A percentile compares a stretch with the other conserved stretches of the same genome.
Conservation (phyloP, 1,140 invertebrate genomes). For the Eurosta solidaginis region DNA sequence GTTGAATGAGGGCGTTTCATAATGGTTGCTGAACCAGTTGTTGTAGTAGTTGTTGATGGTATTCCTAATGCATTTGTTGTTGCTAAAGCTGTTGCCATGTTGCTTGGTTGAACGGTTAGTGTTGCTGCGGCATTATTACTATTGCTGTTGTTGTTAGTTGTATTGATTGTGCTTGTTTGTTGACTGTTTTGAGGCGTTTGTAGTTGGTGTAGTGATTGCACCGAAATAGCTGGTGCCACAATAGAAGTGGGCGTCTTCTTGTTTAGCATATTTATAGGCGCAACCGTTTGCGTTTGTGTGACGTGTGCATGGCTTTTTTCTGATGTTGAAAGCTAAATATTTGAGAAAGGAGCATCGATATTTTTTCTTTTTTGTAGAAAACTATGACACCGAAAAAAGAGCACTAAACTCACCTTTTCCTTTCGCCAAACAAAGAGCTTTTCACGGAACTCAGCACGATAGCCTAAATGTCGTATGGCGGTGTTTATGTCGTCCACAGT, state of each 20-base stretch:
- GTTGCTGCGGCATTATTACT: conserved; percentile 3
- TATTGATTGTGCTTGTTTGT: not conserved
- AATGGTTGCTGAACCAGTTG: not conserved
- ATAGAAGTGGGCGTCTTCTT: not conserved
- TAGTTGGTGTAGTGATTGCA: not conserved
- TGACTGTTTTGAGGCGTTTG: not conserved
- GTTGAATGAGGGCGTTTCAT: not conserved
- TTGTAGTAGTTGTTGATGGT: not conserved
- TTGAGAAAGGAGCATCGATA: not conserved
- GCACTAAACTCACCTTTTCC: conserved; percentile 16
- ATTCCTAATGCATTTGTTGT: not conserved
- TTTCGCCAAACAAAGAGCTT: conserved; percentile 26
- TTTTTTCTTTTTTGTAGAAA: not conserved
- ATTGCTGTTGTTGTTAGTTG: not conserved
- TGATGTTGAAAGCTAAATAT: not conserved
- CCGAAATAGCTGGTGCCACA: not conserved
- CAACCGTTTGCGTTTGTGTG: not conserved
- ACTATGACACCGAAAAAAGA: not conserved
- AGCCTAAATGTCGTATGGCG: conserved; percentile 23
- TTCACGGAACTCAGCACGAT: conserved; percentile 32
- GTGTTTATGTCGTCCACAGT: conserved; percentile 29
- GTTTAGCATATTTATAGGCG: not conserved
- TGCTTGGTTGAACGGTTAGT: not conserved
- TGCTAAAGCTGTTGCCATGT: not conserved
- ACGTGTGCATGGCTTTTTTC: not conserved